Conservation (phyloP, 2,888 invertebrate genomes). For the Noctua janthina region DNA sequence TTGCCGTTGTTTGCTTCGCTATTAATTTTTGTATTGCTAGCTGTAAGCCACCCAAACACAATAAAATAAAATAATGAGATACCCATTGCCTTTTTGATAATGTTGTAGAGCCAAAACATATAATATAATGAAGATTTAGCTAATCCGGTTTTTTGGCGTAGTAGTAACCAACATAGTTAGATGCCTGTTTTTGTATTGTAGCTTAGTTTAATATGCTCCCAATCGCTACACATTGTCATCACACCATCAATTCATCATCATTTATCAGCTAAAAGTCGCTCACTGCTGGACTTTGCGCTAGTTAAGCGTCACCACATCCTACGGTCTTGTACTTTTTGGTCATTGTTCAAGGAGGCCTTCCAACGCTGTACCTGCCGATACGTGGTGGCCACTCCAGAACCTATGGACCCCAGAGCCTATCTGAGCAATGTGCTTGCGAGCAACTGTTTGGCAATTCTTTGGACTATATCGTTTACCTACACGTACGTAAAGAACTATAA, state of each 20-base stretch:
- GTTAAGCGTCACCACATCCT: neutral
- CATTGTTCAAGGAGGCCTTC: neutral
- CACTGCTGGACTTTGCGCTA: neutral
- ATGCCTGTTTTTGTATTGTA: too few relatives aligned
- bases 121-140: neutral
- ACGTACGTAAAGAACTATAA: neutral
- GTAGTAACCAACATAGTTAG: neutral
- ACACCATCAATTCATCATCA: neutral
- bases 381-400: neutral
- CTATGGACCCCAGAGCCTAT: neutral
- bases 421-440: neutral
- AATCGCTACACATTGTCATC: neutral
- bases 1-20: too few relatives aligned
- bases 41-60: too few relatives aligned
- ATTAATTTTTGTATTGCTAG: too few relatives aligned
- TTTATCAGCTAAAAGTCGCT: neutral
- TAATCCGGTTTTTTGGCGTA: neutral
- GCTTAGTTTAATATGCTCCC: neutral
- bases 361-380: neutral
- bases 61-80: too few relatives aligned
- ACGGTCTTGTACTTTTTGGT: neutral
- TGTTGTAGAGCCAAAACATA: neutral
- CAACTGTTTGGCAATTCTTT: neutral
- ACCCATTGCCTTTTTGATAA: neutral
- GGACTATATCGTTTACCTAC: neutral